Evolutionary conservation across 2,113 vertebrate genomes (phyloP), one percentile per base, ranked within the genome.

Genomic region (Paracanthobrama guichenoti): DNA sequence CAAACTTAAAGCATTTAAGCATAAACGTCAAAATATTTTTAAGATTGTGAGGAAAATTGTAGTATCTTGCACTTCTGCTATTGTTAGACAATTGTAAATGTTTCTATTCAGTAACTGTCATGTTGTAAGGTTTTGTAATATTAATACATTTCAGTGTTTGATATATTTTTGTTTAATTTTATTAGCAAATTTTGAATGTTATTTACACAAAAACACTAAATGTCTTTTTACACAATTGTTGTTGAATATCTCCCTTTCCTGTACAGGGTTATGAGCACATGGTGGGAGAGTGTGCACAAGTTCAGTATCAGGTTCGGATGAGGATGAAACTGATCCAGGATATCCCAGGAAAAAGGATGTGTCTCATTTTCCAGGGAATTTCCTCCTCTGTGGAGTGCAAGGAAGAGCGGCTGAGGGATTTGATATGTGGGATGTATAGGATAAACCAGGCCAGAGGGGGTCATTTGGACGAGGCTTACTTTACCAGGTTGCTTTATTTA

Each of bases 291-390:
- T 74, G 66, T 75, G 46, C 73, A 79, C 64, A 81, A 72, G 28
- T 83, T 74, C 60, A 55, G 86, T 71, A 85, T 85, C 64, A 75
- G 44, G 62, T 84, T 85, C 46, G 28, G 66, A 71, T 73, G 66
- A 50, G 69, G 39, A 59, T 76, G 57, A 85, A 81, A 86, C 77
- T 88, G 83, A 87, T 87, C 84, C 89, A 83, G 84, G 87, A 86
- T 84, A 84, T 87, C 84, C 87, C 75, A 86, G 86, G 69, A 46
- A 42, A 84, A 82, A 90, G 86, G 86, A 88, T 86, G 84, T 82
- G 69, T 87, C 84, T 88, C 84, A 81, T 87, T 89, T 88, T 86
- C 57, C 81, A 75, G 85, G 84, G 87, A 83, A 87, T 89, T 86
- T 89, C 85, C 85, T 83, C 31, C 20, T 86, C 57, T 35, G 11